phyloP scores from a whole-genome alignment of 2,888 invertebrate species.

The Sinotaia quadrata region DNA sequence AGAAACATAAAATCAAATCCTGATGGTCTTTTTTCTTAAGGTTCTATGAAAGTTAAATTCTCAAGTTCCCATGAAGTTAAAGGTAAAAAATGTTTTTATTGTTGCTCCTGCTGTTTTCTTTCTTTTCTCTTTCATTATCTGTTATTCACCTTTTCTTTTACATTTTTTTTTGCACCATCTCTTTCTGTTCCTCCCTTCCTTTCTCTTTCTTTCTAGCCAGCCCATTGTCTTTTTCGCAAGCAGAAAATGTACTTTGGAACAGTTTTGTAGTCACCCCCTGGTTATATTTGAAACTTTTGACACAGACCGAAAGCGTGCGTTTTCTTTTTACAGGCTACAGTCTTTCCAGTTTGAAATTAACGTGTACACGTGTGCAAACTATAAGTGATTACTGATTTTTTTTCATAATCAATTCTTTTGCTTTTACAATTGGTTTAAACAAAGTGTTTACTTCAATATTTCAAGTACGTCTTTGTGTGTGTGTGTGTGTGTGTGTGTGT shows the following conservation, averaged over 20 bases:
- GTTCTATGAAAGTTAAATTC: too few relatives aligned
- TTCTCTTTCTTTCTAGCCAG: background rate
- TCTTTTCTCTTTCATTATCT: background rate
- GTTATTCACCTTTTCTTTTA: background rate
- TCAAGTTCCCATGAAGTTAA: too few relatives aligned
- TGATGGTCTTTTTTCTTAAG: too few relatives aligned
- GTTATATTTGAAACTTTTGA: too few relatives aligned
- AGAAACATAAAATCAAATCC: too few relatives aligned
- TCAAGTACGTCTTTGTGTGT: background rate
- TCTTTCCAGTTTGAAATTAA: too few relatives aligned
- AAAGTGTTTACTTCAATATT: background rate
- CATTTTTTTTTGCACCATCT: background rate
- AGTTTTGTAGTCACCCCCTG: too few relatives aligned
- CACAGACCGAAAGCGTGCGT: too few relatives aligned
- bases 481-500: conserved; percentile 1
- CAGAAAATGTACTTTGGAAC: background rate
- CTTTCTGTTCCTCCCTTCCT: background rate
- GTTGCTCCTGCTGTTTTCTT: background rate
- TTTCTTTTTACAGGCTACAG: too few relatives aligned
- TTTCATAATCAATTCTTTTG: background rate
- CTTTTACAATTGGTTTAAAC: background rate
- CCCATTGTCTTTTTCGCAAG: background rate
- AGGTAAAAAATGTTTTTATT: too few relatives aligned
- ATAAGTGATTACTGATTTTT: too few relatives aligned
- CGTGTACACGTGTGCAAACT: too few relatives aligned